These are phyloP conservation scores for Sylvilagus floridanus DNA, from an alignment of 2,797 vertebrate genomes.

Conservation along the genomic window DNA sequence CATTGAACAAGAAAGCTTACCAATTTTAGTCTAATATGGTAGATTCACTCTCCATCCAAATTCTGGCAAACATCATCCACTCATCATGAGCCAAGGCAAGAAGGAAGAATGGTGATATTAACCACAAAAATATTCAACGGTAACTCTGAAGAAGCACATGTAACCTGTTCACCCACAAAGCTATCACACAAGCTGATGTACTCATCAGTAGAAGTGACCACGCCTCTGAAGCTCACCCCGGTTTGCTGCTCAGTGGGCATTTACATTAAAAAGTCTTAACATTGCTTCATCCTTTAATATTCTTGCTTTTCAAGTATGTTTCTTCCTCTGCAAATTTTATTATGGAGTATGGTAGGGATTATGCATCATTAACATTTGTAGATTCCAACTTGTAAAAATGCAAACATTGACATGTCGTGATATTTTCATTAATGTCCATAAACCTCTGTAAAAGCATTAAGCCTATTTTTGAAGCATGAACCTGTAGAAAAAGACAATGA, in stretches of 20 bases:
- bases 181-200: neutral
- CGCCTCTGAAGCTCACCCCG: neutral
- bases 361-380: neutral
- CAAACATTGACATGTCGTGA: neutral
- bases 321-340: conserved; percentile 37
- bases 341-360: neutral
- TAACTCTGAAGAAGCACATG: conserved; percentile 51
- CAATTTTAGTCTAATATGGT: conserved; percentile 37
- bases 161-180: neutral
- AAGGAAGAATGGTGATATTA: conserved; percentile 64
- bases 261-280: neutral
- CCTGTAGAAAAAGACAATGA: conserved; percentile 38
- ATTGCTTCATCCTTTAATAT: conserved; percentile 30
- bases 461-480: conserved; percentile 16
- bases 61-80: conserved; percentile 54
- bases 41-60: conserved; percentile 65
- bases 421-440: conserved; percentile 49
- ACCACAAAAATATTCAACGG: conserved; percentile 41
- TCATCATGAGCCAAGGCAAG: conserved; percentile 43
- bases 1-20: conserved; percentile 56
- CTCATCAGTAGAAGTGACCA: neutral
- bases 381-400: neutral
- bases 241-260: conserved; percentile 10
- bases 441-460: neutral
- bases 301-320: conserved; percentile 15